phyloP scores from a whole-genome alignment of 2,797 vertebrate species.

The Acipenser oxyrinchus region DNA sequence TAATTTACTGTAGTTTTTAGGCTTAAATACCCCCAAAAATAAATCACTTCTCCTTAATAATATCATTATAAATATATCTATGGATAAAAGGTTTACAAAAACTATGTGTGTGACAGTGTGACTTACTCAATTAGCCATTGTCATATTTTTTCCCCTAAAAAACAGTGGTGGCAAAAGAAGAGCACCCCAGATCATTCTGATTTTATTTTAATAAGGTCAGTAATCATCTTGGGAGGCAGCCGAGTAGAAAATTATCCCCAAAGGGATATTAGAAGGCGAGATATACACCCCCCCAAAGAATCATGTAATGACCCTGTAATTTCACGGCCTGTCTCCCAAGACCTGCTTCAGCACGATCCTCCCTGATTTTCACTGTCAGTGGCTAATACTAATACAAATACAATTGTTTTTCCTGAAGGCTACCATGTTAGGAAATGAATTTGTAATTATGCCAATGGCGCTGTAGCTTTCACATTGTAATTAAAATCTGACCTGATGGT shows the following conservation, averaged over 20 bases:
- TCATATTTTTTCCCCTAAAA: slow-evolving; percentile 48
- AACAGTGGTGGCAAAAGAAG: slow-evolving; percentile 50
- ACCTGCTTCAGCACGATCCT: slow-evolving; percentile 70
- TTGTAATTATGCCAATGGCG: slow-evolving; percentile 98
- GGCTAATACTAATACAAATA: slow-evolving; percentile 73
- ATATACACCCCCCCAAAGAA: slow-evolving; percentile 73
- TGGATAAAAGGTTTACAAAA: no score
- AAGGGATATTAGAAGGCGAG: slow-evolving; percentile 73
- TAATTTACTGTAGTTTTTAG: no score
- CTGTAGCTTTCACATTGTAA: slow-evolving; percentile 90
- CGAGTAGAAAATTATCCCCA: slow-evolving; percentile 87
- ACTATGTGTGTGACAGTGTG: no score
- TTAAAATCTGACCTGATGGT: slow-evolving; percentile 95
- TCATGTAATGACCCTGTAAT: slow-evolving; percentile 84
- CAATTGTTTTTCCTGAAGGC: slow-evolving; percentile 94
- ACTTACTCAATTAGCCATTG: slow-evolving; percentile 12
- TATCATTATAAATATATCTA: no score
- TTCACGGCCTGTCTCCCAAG: slow-evolving; percentile 78
- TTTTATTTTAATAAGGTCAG: slow-evolving; percentile 97
- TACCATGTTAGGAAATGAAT: slow-evolving; percentile 97
- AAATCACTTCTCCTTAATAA: no score
- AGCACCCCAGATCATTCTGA: slow-evolving; percentile 70
- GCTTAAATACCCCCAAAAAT: no score
- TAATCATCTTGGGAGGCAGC: slow-evolving; percentile 81
- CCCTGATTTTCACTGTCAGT: slow-evolving; percentile 82